A percentile compares a stretch with the other conserved stretches of the same genome.
Conservation (phyloP, 2,797 vertebrate species). For the Salarias fasciatus region DNA sequence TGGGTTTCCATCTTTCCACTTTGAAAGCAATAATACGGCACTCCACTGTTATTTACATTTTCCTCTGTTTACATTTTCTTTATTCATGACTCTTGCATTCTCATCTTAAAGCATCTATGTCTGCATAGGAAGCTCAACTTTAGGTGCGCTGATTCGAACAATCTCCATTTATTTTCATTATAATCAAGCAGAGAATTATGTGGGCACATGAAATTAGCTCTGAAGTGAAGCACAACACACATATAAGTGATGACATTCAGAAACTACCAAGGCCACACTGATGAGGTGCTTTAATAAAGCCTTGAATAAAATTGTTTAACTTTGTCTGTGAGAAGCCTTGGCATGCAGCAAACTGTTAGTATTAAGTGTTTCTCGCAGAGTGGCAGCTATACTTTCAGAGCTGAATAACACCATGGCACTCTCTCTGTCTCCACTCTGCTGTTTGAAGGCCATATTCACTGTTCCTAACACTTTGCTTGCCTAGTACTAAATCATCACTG, state of each 20-base stretch:
- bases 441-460: conserved; percentile 58
- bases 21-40: too few species aligned
- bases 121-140: background rate
- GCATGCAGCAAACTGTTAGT: conserved; percentile 37
- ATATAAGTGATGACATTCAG: conserved; percentile 24
- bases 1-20: too few species aligned
- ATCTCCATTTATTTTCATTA: conserved; percentile 3
- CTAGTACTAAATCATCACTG: conserved; percentile 67
- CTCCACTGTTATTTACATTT: background rate
- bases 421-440: conserved; percentile 41
- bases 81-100: background rate
- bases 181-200: background rate
- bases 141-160: background rate
- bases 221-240: background rate
- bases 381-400: conserved; percentile 34
- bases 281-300: conserved; percentile 38
- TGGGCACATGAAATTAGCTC: conserved; percentile 3
- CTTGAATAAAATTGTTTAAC: conserved; percentile 30
- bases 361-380: conserved; percentile 45
- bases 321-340: conserved; percentile 37
- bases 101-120: background rate
- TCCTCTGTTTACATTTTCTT: too few species aligned
- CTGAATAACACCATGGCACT: conserved; percentile 45
- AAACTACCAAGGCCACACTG: conserved; percentile 29
- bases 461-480: conserved; percentile 50